phyloP scores from a whole-genome alignment of 2,888 invertebrate genomes.

The Ditylenchus weischeri region DNA sequence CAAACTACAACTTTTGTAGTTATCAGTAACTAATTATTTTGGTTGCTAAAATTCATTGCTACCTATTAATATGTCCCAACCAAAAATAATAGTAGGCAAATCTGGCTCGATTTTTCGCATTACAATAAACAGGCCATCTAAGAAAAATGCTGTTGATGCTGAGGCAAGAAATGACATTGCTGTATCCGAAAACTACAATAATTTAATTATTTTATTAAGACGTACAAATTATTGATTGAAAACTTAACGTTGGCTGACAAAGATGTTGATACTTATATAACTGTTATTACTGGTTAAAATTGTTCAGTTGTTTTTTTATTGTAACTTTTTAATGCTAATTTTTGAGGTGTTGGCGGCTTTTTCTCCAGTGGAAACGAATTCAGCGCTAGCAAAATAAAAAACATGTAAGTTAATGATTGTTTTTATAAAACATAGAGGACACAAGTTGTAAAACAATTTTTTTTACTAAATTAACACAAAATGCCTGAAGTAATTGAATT shows the following conservation, averaged over 20 bases:
- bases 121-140: constrained; percentile 25
- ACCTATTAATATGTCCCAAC: constrained; percentile 8
- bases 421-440: neutral
- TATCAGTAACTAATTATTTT: too few species aligned
- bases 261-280: constrained; percentile 20
- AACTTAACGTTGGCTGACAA: constrained; percentile 17
- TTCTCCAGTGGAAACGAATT: constrained; percentile 82
- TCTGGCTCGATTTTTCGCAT: constrained; percentile 27
- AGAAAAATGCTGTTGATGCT: constrained; percentile 28
- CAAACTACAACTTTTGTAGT: too few species aligned
- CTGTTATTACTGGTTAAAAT: constrained; percentile 21
- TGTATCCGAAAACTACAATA: constrained; percentile 5
- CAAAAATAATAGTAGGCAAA: constrained; percentile 11
- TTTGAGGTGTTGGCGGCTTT: constrained; percentile 67
- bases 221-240: constrained; percentile 15
- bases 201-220: constrained; percentile 26
- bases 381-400: constrained; percentile 27
- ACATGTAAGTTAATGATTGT: neutral
- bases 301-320: neutral
- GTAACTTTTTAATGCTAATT: constrained; percentile 15
- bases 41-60: too few species aligned
- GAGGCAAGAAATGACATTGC: constrained; percentile 24
- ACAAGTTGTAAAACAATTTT: too few species aligned
- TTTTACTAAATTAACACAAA: too few species aligned
- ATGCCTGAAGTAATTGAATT: too few species aligned